phyloP scores from a whole-genome alignment of 2,113 vertebrate genomes.

The Cryptotis parvus region DNA sequence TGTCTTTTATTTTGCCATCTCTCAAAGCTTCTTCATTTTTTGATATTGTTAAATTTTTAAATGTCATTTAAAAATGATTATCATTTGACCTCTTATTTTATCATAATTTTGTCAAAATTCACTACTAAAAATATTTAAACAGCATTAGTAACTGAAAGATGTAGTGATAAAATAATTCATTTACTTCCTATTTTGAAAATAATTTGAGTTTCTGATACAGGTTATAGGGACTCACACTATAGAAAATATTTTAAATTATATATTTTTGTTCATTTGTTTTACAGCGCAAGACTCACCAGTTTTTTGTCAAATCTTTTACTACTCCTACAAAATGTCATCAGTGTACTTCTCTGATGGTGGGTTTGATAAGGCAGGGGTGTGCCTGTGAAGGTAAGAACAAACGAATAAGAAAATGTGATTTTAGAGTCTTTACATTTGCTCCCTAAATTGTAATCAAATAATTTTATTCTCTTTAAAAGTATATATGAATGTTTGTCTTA shows the following conservation, averaged over 20 bases:
- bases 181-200: background rate
- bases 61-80: background rate
- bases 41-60: conserved; percentile 16
- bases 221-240: background rate
- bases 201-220: background rate
- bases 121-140: conserved; percentile 35
- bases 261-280: conserved; percentile 67
- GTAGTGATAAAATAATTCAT: background rate
- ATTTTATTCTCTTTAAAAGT: conserved; percentile 17
- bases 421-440: background rate
- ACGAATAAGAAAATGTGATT: background rate
- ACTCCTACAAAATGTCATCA: conserved; percentile 97
- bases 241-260: conserved; percentile 31
- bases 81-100: background rate
- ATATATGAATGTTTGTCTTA: background rate
- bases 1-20: background rate
- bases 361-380: conserved; percentile 98
- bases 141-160: background rate
- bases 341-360: conserved; percentile 98
- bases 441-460: background rate
- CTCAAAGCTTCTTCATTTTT: background rate
- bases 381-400: conserved; percentile 95
- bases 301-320: conserved; percentile 97
- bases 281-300: conserved; percentile 98
- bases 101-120: background rate